phyloP scores from a whole-genome alignment of 35 echinoderm and acorn worm species.

The Diadema setosum region DNA sequence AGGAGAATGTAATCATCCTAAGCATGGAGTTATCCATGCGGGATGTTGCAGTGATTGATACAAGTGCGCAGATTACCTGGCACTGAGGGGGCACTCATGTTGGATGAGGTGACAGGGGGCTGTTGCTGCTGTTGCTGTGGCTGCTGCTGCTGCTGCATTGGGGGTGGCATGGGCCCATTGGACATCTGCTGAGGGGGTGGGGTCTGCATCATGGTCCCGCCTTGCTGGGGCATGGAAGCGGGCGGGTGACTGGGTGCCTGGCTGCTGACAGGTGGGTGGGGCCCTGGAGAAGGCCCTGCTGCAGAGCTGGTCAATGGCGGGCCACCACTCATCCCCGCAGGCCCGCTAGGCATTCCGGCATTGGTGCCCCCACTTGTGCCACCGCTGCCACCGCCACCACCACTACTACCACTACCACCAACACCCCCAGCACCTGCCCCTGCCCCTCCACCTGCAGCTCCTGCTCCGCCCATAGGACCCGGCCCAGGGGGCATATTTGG shows the following conservation, averaged over 20 bases:
- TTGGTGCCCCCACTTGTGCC: neutral
- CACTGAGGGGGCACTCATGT: neutral
- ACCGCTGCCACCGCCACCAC: neutral
- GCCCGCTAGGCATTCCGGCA: neutral
- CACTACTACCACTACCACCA: neutral
- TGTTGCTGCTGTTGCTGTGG: too few relatives aligned
- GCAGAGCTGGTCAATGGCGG: neutral
- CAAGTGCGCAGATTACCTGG: constrained; percentile 7
- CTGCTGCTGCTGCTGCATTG: too few relatives aligned
- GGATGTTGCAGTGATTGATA: too few relatives aligned
- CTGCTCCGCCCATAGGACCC: neutral
- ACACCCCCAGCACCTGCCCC: neutral
- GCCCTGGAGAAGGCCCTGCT: neutral
- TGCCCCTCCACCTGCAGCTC: neutral
- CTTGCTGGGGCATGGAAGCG: neutral
- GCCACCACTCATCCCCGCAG: neutral
- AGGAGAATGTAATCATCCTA: too few relatives aligned
- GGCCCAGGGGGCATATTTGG: neutral
- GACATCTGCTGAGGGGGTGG: neutral
- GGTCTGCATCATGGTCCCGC: neutral
- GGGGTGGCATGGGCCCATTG: constrained; percentile 8
- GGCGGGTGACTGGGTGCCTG: neutral
- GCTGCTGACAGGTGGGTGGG: neutral
- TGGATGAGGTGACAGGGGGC: neutral
- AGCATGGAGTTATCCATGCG: too few relatives aligned